phyloP scores from a whole-genome alignment of 92 coral and sea anemone species.

The Zoanthus solanderi region DNA sequence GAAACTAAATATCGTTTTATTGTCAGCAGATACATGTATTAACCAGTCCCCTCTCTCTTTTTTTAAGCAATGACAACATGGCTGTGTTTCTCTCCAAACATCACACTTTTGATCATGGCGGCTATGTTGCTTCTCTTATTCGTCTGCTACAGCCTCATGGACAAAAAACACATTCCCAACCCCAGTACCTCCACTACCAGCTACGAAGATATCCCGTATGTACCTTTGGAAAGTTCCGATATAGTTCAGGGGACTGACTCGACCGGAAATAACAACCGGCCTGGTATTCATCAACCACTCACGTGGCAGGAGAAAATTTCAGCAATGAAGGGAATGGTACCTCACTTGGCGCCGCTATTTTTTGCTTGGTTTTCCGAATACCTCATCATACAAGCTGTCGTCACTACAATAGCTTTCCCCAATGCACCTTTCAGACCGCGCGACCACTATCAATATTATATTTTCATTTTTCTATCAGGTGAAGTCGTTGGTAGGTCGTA shows the following conservation, averaged over 20 bases:
- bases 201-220: slow-evolving; percentile 64
- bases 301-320: slow-evolving; percentile 71
- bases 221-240: slow-evolving; percentile 57
- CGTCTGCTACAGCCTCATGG: slow-evolving; percentile 77
- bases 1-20: neutral
- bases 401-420: slow-evolving; percentile 83
- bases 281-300: slow-evolving; percentile 46
- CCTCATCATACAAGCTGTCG: slow-evolving; percentile 80
- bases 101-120: slow-evolving; percentile 79
- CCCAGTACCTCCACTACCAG: slow-evolving; percentile 42
- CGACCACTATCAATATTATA: slow-evolving; percentile 89
- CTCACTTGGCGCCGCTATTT: slow-evolving; percentile 69
- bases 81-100: slow-evolving; percentile 81
- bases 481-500: slow-evolving; percentile 87
- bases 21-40: neutral
- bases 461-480: slow-evolving; percentile 78
- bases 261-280: slow-evolving; percentile 12
- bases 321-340: slow-evolving; percentile 70
- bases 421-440: slow-evolving; percentile 90
- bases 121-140: slow-evolving; percentile 73
- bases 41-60: neutral
- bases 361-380: slow-evolving; percentile 91
- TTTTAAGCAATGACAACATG: slow-evolving; percentile 90
- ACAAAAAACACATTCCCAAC: slow-evolving; percentile 75
- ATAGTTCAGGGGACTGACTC: slow-evolving; percentile 26